Percentiles rank a stretch among this genome's conserved stretches.
Evolutionary conservation across 2,888 invertebrate genomes (phyloP).

Genomic region (Lochmaea crataegi): DNA sequence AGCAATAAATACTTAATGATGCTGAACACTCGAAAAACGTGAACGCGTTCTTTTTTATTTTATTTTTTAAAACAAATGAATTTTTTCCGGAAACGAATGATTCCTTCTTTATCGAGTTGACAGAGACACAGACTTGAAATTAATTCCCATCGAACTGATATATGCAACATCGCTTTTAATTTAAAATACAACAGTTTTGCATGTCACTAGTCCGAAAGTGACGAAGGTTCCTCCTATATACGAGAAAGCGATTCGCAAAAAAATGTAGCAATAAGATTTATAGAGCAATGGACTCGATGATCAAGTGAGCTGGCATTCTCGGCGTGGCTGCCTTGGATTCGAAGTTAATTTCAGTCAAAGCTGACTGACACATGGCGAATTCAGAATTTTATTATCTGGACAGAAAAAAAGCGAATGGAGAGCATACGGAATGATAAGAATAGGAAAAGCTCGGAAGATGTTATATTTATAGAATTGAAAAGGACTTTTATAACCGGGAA

Average conservation of each 20-base stretch:
- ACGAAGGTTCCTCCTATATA: constrained; percentile 32
- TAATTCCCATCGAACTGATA: constrained; percentile 24
- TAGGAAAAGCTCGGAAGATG: background rate
- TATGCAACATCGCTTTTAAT: constrained; percentile 27
- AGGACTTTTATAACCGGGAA: background rate
- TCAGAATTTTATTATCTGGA: constrained; percentile 50
- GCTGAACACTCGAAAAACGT: too few relatives aligned
- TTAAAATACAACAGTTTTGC: constrained; percentile 34
- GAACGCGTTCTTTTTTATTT: background rate
- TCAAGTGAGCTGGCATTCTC: constrained; percentile 51
- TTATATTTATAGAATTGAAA: constrained; percentile 9
- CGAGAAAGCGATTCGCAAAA: constrained; percentile 46
- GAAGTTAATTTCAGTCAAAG: constrained; percentile 53
- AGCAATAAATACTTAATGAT: too few relatives aligned
- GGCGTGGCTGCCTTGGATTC: constrained; percentile 47
- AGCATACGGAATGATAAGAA: constrained; percentile 24
- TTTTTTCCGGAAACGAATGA: constrained; percentile 2
- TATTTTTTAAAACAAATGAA: background rate
- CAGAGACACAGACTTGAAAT: constrained; percentile 16
- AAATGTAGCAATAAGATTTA: constrained; percentile 54
- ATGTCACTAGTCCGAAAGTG: constrained; percentile 33
- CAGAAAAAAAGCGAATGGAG: constrained; percentile 34
- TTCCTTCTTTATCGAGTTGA: constrained; percentile 13
- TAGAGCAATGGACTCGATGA: constrained; percentile 52
- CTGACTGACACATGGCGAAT: constrained; percentile 55